A percentile compares a stretch with the other conserved stretches of the same genome.
Conservation (phyloP, 2,888 invertebrate genomes). For the Calameuta filiformis region DNA sequence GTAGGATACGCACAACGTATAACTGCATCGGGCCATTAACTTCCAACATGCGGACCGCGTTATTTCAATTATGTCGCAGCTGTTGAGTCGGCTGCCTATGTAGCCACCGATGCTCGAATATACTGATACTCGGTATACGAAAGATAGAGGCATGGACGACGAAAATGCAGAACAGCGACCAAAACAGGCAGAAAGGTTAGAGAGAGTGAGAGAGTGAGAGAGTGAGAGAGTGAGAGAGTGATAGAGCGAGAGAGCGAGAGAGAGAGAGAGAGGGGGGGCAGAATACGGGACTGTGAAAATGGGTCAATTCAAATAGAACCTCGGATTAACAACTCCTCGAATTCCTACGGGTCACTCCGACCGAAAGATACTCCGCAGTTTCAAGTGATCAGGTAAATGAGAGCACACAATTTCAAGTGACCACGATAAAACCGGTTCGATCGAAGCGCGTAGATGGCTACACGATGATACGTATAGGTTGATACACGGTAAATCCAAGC, state of each 20-base stretch:
- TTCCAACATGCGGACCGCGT: not conserved
- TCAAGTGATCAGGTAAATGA: not conserved
- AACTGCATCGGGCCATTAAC: not conserved
- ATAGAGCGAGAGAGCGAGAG: no score
- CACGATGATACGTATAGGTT: not conserved
- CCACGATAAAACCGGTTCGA: not conserved
- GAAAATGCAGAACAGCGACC: not conserved
- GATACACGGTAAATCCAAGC: not conserved
- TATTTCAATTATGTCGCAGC: constrained; percentile 6
- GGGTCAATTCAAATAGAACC: constrained; percentile 2
- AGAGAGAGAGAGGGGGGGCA: no score
- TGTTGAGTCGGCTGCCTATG: not conserved
- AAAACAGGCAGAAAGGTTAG: no score
- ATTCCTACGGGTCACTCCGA: not conserved
- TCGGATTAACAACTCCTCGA: not conserved
- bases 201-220: no score
- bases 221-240: no score
- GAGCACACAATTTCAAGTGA: not conserved
- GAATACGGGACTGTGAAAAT: not conserved
- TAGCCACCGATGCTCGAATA: not conserved
- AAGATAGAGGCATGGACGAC: not conserved
- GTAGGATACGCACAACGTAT: not conserved
- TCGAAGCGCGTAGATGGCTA: not conserved
- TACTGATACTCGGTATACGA: not conserved
- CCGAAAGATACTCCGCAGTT: not conserved